Evolutionary conservation across 2,888 invertebrate species (phyloP).

Genomic region (Scotopteryx bipunctaria): DNA sequence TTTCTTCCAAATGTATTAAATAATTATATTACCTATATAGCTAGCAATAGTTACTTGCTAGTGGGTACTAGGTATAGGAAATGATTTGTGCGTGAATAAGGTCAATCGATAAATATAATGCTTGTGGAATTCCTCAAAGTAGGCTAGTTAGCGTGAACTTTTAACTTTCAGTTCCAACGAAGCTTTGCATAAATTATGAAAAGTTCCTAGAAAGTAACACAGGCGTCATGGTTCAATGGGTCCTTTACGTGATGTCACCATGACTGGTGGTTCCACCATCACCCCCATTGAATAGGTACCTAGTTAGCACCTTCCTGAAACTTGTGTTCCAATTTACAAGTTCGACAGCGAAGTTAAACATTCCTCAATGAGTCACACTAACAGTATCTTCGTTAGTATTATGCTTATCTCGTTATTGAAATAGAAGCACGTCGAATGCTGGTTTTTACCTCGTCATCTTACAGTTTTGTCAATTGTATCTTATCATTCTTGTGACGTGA

Average conservation of each 20-base stretch:
- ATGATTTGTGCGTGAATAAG: too few species aligned
- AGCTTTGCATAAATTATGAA: constrained; percentile 29
- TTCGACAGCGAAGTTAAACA: not conserved
- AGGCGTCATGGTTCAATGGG: constrained; percentile 28
- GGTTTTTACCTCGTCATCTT: not conserved
- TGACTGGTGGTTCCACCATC: constrained; percentile 28
- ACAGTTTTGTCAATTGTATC: not conserved
- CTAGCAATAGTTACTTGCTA: too few species aligned
- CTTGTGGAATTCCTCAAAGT: constrained; percentile 3
- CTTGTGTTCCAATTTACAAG: constrained; percentile 39
- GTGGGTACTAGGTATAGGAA: too few species aligned
- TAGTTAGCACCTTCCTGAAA: constrained; percentile 21
- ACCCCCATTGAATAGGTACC: constrained; percentile 13
- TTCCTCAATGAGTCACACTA: not conserved
- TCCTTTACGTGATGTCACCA: constrained; percentile 33
- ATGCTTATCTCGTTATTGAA: too few species aligned
- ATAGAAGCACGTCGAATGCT: not conserved
- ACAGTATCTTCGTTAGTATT: too few species aligned
- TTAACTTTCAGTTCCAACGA: constrained; percentile 27
- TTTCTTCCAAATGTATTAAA: too few species aligned
- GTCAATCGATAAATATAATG: too few species aligned
- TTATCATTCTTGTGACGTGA: constrained; percentile 1
- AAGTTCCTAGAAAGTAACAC: constrained; percentile 32
- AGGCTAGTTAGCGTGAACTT: constrained; percentile 27
- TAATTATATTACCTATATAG: too few species aligned